Evolutionary conservation across 2,113 vertebrate genomes (phyloP), one percentile per base, ranked within the genome.

Genomic region (Grammomys dolichurus): DNA sequence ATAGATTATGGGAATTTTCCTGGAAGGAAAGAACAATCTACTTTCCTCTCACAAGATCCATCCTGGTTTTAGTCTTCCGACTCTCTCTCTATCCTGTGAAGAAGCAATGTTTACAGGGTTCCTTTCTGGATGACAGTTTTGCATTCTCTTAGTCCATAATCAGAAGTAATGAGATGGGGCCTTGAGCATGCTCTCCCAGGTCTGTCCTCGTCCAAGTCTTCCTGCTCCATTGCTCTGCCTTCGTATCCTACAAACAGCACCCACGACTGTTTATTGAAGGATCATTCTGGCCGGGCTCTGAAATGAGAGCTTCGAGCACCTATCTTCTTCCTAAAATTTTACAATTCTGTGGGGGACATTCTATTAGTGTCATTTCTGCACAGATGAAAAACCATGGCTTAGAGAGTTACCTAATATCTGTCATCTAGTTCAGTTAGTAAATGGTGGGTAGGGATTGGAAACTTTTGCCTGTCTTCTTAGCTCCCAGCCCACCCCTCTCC

Each of bases 341-440:
- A 65, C 6, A 91, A 28, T 28, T 70, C 54, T 7, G 28, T 0
- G 3, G 60, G 63, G 26, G 48, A 46, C 31, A 3, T 58, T 91
- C 72, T 95, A 51, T 91, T 91, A 84, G 93, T 69, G 69, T 95
- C 40, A 93, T 63, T 93, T 90, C 36, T 69, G 86, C n/a, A 33
- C 7, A 94, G 65, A 86, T 56, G 31, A 67, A 43, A 48, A 92
- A 82, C 3, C 1, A 43, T 60, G 17, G n/a, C 69, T 89, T 95
- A 88, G 84, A 72, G 87, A 93, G 46, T 91, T 87, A 91, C 28
- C 54, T 77, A 40, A 48, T 88, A 36, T 56, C 76, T 77, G 11
- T 26, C 40, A 77, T 87, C 33, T 92, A 31, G 60, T 51, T 81
- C 33, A 95, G 65, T 33, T 67, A 86, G 43, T 63, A 88, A 87